Base-by-base conservation (phyloP, 2,888 invertebrate species). In the Selenia dentaria region DNA sequence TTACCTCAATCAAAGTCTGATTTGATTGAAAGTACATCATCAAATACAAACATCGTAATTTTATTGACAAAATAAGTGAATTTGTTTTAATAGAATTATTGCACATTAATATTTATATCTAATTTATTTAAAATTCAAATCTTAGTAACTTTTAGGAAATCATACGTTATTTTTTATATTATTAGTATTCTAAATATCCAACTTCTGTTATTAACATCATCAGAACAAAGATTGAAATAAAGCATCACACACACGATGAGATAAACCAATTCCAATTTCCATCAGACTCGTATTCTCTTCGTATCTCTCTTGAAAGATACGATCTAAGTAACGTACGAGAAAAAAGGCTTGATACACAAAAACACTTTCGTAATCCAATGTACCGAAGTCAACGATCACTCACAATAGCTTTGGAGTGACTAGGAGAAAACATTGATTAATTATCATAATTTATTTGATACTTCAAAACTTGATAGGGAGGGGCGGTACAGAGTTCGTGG, bases 371-470 rank as follows among this genome's bases (percentile, higher is more conserved):
- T 79, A 69, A 67, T 65, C 67, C 67, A 79, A 72, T 78, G 82
- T 87, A 86, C 83, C 16, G 8, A 14, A 83, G 78, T 82, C 85
- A 78, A 78, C 85, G 84, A 87, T 88, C 88, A 86, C 79, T 88
- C 85, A 88, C 88, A 89, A 87, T 86, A 67, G 76, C 75, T 68
- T 74, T 71, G 66, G 77, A 90, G 85, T 90, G 89, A 90, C 88
- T 89, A 69, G 88, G 82, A 89, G 88, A 89, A 89, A 89, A 90
- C 89, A 84, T 87, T 90, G 90, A 90, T 90, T 90, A 90, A 90
- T 90, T 89, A 89, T 87, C 87, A 89, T 88, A 89, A 90, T 90
- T 90, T 90, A 90, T 90, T 89, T 90, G 90, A 87, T 90, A 89
- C 88, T 83, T 87, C 78, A 81, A 85, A 89, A 87, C 84, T 85